Evolutionary conservation across 2,797 vertebrate genomes (phyloP).

Genomic region (Sarcoramphus papa): DNA sequence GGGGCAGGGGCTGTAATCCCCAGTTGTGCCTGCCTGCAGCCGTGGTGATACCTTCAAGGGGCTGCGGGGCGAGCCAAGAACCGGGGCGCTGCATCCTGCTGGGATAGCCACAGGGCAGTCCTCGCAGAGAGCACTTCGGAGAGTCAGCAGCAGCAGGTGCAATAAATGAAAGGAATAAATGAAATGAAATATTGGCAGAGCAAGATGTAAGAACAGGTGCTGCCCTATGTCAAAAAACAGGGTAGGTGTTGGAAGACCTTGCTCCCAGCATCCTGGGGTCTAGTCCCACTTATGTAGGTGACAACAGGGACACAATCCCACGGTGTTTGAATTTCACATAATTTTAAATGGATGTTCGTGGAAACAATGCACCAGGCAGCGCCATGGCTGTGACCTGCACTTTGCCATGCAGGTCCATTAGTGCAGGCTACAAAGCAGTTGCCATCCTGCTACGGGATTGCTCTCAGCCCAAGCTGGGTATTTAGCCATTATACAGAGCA

Average conservation of each 20-base stretch:
- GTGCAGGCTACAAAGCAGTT: background rate
- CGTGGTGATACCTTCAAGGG: background rate
- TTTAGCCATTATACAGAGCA: background rate
- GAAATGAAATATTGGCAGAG: background rate
- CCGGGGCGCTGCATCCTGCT: background rate
- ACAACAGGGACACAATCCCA: background rate
- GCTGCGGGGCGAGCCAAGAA: background rate
- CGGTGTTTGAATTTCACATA: background rate
- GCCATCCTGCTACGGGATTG: fast-evolving
- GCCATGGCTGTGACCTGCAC: background rate
- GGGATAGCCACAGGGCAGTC: background rate
- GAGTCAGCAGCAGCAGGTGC: background rate
- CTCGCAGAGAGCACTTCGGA: background rate
- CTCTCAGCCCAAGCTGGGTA: background rate
- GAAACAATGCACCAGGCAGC: background rate
- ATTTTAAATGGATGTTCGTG: background rate
- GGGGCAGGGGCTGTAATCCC: background rate
- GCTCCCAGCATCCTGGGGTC: background rate
- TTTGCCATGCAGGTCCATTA: background rate
- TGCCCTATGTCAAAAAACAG: background rate
- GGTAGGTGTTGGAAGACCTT: background rate
- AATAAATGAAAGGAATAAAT: background rate
- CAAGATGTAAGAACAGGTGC: background rate
- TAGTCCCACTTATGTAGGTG: background rate
- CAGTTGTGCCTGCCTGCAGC: background rate